Percentiles rank a stretch among this genome's conserved stretches.
phyloP scores from a whole-genome alignment of 2,888 invertebrate genomes.

The Epinotia demarniana region DNA sequence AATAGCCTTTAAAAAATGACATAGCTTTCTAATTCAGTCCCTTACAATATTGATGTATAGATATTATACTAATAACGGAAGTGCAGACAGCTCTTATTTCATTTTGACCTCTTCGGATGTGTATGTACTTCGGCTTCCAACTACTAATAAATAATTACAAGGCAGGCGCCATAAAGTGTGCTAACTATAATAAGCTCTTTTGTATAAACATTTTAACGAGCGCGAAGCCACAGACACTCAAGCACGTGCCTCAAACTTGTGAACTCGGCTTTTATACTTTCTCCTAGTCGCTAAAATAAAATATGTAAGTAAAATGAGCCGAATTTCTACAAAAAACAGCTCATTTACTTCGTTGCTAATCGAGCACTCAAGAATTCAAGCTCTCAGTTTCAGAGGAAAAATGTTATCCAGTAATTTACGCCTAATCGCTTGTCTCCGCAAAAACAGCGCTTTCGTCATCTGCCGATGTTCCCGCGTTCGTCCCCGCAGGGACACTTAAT shows the following conservation, averaged over 20 bases:
- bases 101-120: too few relatives aligned
- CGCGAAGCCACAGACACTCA: slow-evolving; percentile 21
- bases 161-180: background rate
- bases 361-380: slow-evolving; percentile 41
- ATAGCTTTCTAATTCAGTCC: too few relatives aligned
- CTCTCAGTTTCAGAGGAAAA: slow-evolving; percentile 52
- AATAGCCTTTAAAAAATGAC: too few relatives aligned
- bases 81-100: too few relatives aligned
- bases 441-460: slow-evolving; percentile 60
- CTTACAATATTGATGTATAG: too few relatives aligned
- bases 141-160: background rate
- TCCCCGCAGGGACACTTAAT: slow-evolving; percentile 61
- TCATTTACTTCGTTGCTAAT: slow-evolving; percentile 30
- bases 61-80: too few relatives aligned
- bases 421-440: slow-evolving; percentile 55
- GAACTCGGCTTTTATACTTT: slow-evolving; percentile 22
- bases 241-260: slow-evolving; percentile 29
- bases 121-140: background rate
- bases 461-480: slow-evolving; percentile 59
- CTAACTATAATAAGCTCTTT: background rate
- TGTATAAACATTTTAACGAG: slow-evolving; percentile 25
- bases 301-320: slow-evolving; percentile 30
- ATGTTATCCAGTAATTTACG: slow-evolving; percentile 58
- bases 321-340: slow-evolving; percentile 25
- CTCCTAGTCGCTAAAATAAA: slow-evolving; percentile 24